These are phyloP conservation scores for Synanthedon andrenaeformis DNA, from an alignment of 2,888 invertebrate species.

Conservation along the genomic window DNA sequence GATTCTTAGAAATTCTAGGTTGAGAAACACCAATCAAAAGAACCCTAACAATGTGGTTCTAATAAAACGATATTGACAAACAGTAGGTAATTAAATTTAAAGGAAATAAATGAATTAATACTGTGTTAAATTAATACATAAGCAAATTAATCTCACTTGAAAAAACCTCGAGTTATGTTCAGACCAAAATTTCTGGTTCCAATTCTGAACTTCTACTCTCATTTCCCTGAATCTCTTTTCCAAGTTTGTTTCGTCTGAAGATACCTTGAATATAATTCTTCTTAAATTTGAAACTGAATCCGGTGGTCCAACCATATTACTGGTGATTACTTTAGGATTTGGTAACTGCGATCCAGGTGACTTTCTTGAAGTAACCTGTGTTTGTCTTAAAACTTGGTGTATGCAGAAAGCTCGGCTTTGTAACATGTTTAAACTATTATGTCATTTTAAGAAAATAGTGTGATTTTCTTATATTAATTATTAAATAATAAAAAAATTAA, in stretches of 20 bases:
- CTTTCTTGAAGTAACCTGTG: slow-evolving; percentile 31
- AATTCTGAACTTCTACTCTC: slow-evolving; percentile 78
- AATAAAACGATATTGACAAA: too few relatives aligned
- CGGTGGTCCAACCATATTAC: slow-evolving; percentile 83
- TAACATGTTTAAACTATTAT: too few relatives aligned
- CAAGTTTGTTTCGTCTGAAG: slow-evolving; percentile 74
- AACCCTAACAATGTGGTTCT: too few relatives aligned
- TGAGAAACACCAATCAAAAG: too few relatives aligned
- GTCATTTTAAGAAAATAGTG: too few relatives aligned
- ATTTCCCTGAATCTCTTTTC: slow-evolving; percentile 75
- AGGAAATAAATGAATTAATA: too few relatives aligned
- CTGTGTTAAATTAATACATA: too few relatives aligned
- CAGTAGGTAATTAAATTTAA: too few relatives aligned
- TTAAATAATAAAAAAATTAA: too few relatives aligned
- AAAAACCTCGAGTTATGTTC: slow-evolving; percentile 83
- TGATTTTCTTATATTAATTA: too few relatives aligned
- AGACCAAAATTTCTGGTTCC: slow-evolving; percentile 90
- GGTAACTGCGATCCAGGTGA: slow-evolving; percentile 34
- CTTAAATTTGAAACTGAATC: slow-evolving; percentile 84
- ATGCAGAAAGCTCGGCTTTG: neutral
- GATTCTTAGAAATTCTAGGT: too few relatives aligned
- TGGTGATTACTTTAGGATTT: slow-evolving; percentile 45
- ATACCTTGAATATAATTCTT: slow-evolving; percentile 75
- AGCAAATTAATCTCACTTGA: slow-evolving; percentile 34
- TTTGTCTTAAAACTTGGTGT: slow-evolving; percentile 12